These are phyloP conservation scores for Bombus balteatus DNA, from an alignment of 1,140 invertebrate genomes.

Conservation along the genomic window DNA sequence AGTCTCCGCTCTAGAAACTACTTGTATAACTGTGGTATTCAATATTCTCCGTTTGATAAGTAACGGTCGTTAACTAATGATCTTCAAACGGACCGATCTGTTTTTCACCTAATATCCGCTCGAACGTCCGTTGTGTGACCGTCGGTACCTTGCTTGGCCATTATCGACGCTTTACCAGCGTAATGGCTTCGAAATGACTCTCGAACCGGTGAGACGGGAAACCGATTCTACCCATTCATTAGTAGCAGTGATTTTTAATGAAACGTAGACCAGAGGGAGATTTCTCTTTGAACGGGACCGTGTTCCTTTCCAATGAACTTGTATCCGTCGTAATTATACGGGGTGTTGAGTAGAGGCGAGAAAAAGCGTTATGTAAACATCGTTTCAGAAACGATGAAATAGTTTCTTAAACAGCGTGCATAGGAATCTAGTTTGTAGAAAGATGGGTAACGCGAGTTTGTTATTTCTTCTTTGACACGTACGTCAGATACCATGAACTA, in stretches of 20 bases:
- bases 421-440: neutral
- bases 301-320: neutral
- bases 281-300: neutral
- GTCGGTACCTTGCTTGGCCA: conserved; percentile 11
- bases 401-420: neutral
- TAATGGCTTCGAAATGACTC: conserved; percentile 38
- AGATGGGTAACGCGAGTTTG: neutral
- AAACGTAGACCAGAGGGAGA: neutral
- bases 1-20: too few relatives aligned
- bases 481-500: too few relatives aligned
- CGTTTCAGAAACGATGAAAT: neutral
- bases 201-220: conserved; percentile 12
- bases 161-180: conserved; percentile 54
- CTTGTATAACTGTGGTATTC: too few relatives aligned
- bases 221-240: conserved; percentile 38
- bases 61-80: conserved; percentile 61
- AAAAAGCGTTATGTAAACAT: conserved; percentile 14
- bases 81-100: conserved; percentile 54
- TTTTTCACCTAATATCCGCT: conserved; percentile 51
- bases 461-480: too few relatives aligned
- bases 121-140: neutral
- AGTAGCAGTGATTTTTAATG: conserved; percentile 24
- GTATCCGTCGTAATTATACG: conserved; percentile 18
- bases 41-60: conserved; percentile 55
- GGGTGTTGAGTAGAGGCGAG: neutral